Conservation (phyloP, 1,140 invertebrate species). For the Aphis gossypii region DNA sequence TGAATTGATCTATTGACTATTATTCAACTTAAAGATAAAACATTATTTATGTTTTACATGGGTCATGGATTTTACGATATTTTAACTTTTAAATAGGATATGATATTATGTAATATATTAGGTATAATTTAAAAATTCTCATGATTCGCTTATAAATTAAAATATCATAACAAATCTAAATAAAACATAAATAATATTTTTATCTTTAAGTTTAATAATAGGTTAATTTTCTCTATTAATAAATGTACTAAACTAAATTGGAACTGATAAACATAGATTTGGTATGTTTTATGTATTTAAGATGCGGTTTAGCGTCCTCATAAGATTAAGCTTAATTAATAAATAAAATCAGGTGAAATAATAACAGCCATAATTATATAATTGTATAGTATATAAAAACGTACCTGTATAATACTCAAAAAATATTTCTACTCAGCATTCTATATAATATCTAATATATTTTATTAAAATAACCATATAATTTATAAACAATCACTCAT, state of each 20-base stretch:
- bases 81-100: not conserved
- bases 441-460: not conserved
- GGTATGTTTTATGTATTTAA: not conserved
- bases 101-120: no score
- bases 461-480: not conserved
- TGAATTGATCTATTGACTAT: not conserved
- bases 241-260: not conserved
- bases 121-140: no score
- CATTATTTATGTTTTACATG: not conserved
- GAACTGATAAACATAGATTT: not conserved
- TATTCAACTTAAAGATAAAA: not conserved
- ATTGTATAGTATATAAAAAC: not conserved
- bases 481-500: not conserved
- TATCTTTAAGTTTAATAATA: not conserved
- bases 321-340: not conserved
- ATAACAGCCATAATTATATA: not conserved
- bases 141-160: not conserved
- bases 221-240: not conserved
- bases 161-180: not conserved
- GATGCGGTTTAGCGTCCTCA: not conserved
- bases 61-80: not conserved
- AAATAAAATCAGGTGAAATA: no score
- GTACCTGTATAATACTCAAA: not conserved
- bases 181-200: not conserved
- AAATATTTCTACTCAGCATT: not conserved